Base-by-base conservation (phyloP, 2,888 invertebrate genomes). In the Tribolium freemani region DNA sequence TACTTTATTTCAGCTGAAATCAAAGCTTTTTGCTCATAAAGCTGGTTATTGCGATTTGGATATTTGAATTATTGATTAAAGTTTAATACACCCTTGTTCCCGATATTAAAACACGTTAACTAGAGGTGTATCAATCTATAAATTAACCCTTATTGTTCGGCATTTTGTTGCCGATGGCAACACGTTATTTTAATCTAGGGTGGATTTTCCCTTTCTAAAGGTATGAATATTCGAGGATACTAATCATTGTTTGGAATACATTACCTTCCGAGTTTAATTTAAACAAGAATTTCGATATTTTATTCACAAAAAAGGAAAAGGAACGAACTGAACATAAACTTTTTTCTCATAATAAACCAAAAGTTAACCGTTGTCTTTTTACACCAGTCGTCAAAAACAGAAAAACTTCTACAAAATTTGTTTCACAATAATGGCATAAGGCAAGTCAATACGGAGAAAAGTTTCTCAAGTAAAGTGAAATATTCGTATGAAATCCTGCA, bases 101-200 rank as follows among this genome's bases (percentile, higher is more conserved):
- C 38, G n/a, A 16, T 5, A 20, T 50, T 50, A 48, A 53, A 53
- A 53, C 30, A 30, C 26, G 48, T 60, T 60, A 13, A n/a, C 10
- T 48, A 9, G 26, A 46, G 60, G 8, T 10, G 26, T 26, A 60
- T 60, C 60, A 60, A 60, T 60, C 60, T 60, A 51, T 63, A 51
- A 63, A 63, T 63, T 63, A 50, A 31, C 38, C 38, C 51, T 51
- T 38, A 51, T 63, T 60, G 60, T 60, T 60, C 63, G 16, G 11
- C 63, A 20, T 51, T 58, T 63, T 46, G 38, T 9, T 20, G 51
- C 51, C 63, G 16, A 38, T 50, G 63, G 63, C 63, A 38, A 31
- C 50, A 31, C 50, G 16, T 61, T 45, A 61, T 50, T 61, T 61
- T 50, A 48, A 61, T 61, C 20, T 50, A 45, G 21, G 30, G 21